Evolutionary conservation across 2,113 vertebrate species (phyloP).

Genomic region (Malurus alboscapulatus): DNA sequence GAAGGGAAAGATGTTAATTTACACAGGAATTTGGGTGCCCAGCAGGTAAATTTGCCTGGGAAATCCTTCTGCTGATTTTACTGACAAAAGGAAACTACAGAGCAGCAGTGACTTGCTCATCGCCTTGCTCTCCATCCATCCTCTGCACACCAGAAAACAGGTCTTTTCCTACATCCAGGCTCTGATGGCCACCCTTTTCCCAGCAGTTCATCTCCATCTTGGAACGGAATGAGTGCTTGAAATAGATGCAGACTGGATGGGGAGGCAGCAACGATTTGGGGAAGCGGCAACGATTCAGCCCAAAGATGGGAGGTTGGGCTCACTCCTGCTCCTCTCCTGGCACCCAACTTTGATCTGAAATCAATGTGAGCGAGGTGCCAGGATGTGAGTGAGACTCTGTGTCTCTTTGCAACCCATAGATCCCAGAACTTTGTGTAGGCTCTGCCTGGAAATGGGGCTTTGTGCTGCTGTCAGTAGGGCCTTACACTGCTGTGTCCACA

Average conservation of each 20-base stretch:
- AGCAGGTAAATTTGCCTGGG: neutral
- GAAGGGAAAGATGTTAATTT: neutral
- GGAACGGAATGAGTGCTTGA: neutral
- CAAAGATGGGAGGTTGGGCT: neutral
- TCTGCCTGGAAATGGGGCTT: neutral
- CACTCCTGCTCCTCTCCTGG: slow-evolving; percentile 7
- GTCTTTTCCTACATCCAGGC: neutral
- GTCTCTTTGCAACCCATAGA: slow-evolving; percentile 21
- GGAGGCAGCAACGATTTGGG: neutral
- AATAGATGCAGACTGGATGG: neutral
- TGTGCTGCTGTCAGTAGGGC: neutral
- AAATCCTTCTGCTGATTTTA: neutral
- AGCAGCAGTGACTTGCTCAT: accelerated
- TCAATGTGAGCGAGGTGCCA: slow-evolving; percentile 44
- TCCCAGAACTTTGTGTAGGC: neutral
- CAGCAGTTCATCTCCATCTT: neutral
- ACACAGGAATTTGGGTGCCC: neutral
- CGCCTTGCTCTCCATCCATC: neutral
- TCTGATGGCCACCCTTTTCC: neutral
- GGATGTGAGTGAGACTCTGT: slow-evolving; percentile 5
- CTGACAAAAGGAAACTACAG: neutral
- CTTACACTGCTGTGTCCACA: accelerated
- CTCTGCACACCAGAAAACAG: neutral
- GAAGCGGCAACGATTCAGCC: neutral
- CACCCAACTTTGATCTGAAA: slow-evolving; percentile 1